Base-by-base conservation (phyloP, 1,140 invertebrate genomes). In the Rhyzopertha dominica region DNA sequence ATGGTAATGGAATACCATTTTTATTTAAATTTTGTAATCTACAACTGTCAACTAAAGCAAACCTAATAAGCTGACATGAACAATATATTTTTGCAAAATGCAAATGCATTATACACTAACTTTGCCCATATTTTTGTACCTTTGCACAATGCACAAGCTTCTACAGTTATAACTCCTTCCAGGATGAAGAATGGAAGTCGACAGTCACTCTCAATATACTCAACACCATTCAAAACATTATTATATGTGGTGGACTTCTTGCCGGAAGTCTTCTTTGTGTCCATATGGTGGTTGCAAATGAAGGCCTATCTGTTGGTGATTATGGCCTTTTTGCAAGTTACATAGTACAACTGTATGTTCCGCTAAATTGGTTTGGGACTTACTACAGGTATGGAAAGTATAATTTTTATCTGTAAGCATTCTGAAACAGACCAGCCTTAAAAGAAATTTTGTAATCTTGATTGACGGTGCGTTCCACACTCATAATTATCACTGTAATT, bases 301-400 rank as follows among this genome's bases (percentile, higher is more conserved):
- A 79, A 44, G 73, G 76, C 5, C 69, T 96, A 12, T 92, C 87
- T 1, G 83, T 94, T 23, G 95, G 95, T 43, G 93, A 97, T 59
- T 98, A 95, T 69, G 90, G 95, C 4, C 73, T 98, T 1, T 98
- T 97, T 70, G 84, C 88, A 0, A 87, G 88, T 12, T 97, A 98
- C 58, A 86, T 98, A n/a, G 80, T 92, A 34, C 94, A 98, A 65
- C 68, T 98, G n/a, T 97, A 97, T 63, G 84, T 87, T 14, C 95
- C 95, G 0, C 69, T 98, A 1, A 98, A 98, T 71, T 98, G 88
- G 84, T 93, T 98, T 65, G 95, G 95, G 12, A 96, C 94, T n/a
- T 95, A 95, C 67, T 98, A 98, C 61, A 85, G 91, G 88, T 90
- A 67, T 49, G 44, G 47, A 4, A 16, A 31, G 35, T 13, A 8